These are phyloP conservation scores for Acleris cristana DNA, from an alignment of 2,888 invertebrate species.

Conservation along the genomic window DNA sequence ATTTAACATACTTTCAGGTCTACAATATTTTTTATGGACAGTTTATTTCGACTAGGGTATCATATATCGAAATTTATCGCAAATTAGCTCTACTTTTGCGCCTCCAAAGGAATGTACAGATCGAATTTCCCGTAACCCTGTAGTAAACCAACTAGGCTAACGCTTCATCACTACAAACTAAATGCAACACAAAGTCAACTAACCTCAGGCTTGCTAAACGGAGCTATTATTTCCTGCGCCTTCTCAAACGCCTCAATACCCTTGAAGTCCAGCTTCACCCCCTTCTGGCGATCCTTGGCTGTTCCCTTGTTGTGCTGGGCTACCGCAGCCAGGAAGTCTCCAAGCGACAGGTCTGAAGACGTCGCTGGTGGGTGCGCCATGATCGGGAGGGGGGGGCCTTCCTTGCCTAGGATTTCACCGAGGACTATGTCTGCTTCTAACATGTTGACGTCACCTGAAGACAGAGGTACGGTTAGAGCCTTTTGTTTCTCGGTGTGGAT, in stretches of 20 bases:
- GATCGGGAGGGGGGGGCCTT: slow-evolving; percentile 85
- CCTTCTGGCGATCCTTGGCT: slow-evolving; percentile 82
- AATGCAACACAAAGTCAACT: slow-evolving; percentile 17
- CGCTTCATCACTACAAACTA: too few relatives aligned
- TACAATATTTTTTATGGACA: too few relatives aligned
- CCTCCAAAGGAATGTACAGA: too few relatives aligned
- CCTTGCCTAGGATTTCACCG: slow-evolving; percentile 83
- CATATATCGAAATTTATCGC: too few relatives aligned
- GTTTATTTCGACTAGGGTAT: too few relatives aligned
- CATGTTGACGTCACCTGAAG: slow-evolving; percentile 87
- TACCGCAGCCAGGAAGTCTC: slow-evolving; percentile 87
- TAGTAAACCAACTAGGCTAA: too few relatives aligned
- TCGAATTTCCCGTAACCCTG: too few relatives aligned
- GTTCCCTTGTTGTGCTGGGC: slow-evolving; percentile 75
- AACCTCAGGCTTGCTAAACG: slow-evolving; percentile 69
- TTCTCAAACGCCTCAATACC: slow-evolving; percentile 87
- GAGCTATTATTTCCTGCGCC: slow-evolving; percentile 76
- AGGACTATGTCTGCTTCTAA: slow-evolving; percentile 93
- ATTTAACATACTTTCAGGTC: too few relatives aligned
- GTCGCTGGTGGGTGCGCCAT: slow-evolving; percentile 94
- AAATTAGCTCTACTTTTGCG: too few relatives aligned
- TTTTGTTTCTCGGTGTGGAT: too few relatives aligned
- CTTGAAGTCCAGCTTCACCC: slow-evolving; percentile 95
- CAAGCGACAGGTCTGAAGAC: slow-evolving; percentile 89
- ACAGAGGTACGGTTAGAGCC: background rate